phyloP scores from a whole-genome alignment of 2,888 invertebrate genomes.

The Ptychoptera albimana region DNA sequence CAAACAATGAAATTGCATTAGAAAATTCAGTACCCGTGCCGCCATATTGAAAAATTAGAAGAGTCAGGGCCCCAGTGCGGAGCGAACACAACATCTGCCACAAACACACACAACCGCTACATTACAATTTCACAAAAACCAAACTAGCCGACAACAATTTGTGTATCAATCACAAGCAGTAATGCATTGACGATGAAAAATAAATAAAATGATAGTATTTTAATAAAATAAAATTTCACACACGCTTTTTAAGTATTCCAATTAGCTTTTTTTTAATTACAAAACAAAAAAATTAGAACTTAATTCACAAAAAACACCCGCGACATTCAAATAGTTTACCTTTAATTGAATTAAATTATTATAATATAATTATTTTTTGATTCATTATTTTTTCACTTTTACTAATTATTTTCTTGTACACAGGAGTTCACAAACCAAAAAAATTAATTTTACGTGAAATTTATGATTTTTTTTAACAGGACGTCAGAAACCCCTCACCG shows the following conservation, averaged over 20 bases:
- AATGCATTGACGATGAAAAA: too few species aligned
- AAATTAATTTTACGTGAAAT: background rate
- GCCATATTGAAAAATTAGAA: slow-evolving; percentile 11
- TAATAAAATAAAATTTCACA: too few species aligned
- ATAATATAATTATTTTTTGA: too few species aligned
- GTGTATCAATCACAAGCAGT: too few species aligned
- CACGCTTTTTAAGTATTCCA: too few species aligned
- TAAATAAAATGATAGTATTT: too few species aligned
- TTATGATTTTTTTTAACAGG: slow-evolving; percentile 11
- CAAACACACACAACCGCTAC: slow-evolving; percentile 6
- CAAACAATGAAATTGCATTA: too few species aligned
- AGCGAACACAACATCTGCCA: slow-evolving; percentile 5
- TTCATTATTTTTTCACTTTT: background rate
- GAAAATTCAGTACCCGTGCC: slow-evolving; percentile 3
- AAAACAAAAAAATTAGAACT: too few species aligned
- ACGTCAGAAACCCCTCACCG: slow-evolving; percentile 33
- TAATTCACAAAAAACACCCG: slow-evolving; percentile 2
- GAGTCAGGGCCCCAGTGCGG: slow-evolving; percentile 10
- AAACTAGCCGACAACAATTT: background rate
- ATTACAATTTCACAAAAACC: background rate
- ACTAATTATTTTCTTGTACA: too few species aligned
- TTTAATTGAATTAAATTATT: too few species aligned
- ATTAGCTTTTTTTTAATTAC: too few species aligned
- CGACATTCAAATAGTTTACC: slow-evolving; percentile 2
- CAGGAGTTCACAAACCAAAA: too few species aligned